Conservation (phyloP, 2,888 invertebrate species). For the Rhorus exstirpatorius region DNA sequence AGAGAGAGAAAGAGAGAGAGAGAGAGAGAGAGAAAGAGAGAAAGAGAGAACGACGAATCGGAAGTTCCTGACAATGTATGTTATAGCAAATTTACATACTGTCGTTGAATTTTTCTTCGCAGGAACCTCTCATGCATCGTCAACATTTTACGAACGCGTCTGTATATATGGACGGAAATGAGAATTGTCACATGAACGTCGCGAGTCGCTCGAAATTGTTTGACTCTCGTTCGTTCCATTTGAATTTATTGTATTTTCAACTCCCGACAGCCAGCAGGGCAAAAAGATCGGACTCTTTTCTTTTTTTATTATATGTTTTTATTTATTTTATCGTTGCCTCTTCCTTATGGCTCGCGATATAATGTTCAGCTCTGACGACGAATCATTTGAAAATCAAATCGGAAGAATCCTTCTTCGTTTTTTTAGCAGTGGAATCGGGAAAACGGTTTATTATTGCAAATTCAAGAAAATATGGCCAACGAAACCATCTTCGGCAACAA, state of each 20-base stretch:
- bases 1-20: background rate
- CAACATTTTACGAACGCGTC: slow-evolving; percentile 27
- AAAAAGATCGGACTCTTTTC: no score
- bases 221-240: background rate
- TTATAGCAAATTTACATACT: slow-evolving; percentile 29
- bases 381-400: no score
- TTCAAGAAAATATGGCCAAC: no score
- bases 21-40: slow-evolving; percentile 5
- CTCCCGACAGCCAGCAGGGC: no score
- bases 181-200: background rate
- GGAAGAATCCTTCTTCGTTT: no score
- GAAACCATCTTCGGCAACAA: no score
- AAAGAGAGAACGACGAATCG: slow-evolving; percentile 12
- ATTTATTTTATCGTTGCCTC: no score
- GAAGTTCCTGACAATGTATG: slow-evolving; percentile 5
- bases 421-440: no score
- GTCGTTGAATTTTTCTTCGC: slow-evolving; percentile 24
- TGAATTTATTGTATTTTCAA: background rate
- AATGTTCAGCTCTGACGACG: no score
- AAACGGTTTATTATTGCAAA: no score
- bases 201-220: background rate
- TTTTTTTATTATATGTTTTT: no score
- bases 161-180: background rate
- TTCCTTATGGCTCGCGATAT: no score
- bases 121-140: slow-evolving; percentile 15